These are phyloP conservation scores for Scrobipalpa atriplicella DNA, from an alignment of 2,888 invertebrate genomes.

Conservation along the genomic window DNA sequence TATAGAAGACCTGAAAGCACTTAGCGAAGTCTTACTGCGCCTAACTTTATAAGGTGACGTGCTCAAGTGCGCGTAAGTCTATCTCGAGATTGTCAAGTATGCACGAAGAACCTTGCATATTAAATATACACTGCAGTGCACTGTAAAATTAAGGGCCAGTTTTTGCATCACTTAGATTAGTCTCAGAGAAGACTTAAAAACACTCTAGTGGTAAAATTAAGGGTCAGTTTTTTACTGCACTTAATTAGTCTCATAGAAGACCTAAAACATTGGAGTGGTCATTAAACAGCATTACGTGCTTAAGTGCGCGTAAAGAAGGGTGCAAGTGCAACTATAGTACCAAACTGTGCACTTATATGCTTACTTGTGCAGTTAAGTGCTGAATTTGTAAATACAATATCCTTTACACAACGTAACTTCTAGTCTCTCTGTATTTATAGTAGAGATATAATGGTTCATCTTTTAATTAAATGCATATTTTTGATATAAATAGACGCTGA, in stretches of 20 bases:
- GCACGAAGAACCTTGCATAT: conserved; percentile 30
- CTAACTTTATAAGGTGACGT: conserved; percentile 41
- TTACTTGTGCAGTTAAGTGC: too few relatives aligned
- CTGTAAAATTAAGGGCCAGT: background rate
- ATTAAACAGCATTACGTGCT: conserved; percentile 10
- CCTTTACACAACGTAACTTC: too few relatives aligned
- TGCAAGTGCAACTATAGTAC: background rate
- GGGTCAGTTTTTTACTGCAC: conserved; percentile 2
- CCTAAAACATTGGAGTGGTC: background rate
- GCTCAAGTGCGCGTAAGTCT: conserved; percentile 58
- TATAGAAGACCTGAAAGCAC: conserved; percentile 10
- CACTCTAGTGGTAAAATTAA: background rate
- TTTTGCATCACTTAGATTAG: conserved; percentile 7
- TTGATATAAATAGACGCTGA: too few relatives aligned
- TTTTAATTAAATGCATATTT: too few relatives aligned
- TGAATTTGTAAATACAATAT: too few relatives aligned
- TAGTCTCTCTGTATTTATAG: too few relatives aligned
- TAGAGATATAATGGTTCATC: too few relatives aligned
- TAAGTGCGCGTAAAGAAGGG: conserved; percentile 8
- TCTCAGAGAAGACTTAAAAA: conserved; percentile 14
- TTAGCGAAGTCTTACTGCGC: background rate
- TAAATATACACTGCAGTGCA: background rate
- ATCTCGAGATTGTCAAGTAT: conserved; percentile 43
- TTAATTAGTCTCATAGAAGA: conserved; percentile 16
- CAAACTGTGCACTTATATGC: background rate